Conservation (phyloP, 2,888 invertebrate species). For the Apoda limacodes region DNA sequence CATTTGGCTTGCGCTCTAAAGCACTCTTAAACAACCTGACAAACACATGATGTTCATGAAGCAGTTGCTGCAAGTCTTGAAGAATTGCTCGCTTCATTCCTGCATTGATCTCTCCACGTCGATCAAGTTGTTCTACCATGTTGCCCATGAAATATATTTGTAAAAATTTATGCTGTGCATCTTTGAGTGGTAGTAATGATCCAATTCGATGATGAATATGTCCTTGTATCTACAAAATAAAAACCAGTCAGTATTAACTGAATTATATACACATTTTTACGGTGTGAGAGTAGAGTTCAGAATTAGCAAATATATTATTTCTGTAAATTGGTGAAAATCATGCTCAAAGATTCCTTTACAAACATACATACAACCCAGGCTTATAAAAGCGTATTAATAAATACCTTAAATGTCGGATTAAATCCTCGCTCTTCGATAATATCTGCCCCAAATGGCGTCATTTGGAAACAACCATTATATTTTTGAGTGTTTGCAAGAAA, state of each 20-base stretch:
- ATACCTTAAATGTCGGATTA: constrained; percentile 25
- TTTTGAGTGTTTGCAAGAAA: constrained; percentile 30
- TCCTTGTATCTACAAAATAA: background rate
- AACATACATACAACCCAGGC: no score
- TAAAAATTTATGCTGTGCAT: constrained; percentile 23
- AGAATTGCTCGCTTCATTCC: constrained; percentile 3
- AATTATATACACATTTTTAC: constrained; percentile 8
- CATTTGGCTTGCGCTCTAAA: constrained; percentile 1
- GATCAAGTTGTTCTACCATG: constrained; percentile 14
- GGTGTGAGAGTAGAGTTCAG: constrained; percentile 5
- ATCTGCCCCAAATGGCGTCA: no score
- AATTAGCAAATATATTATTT: constrained; percentile 5
- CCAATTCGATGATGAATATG: no score
- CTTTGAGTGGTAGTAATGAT: constrained; percentile 20
- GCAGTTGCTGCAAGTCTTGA: constrained; percentile 1
- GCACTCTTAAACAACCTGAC: no score
- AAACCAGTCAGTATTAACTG: no score
- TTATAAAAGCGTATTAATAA: no score
- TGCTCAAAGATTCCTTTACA: no score
- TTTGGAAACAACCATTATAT: no score
- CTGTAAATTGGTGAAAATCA: no score
- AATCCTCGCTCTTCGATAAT: constrained; percentile 24
- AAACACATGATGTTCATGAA: no score
- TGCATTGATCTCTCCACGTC: no score
- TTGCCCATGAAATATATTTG: no score